Evolutionary conservation across 2,113 vertebrate species (phyloP).

Genomic region (Epinephelus lanceolatus): DNA sequence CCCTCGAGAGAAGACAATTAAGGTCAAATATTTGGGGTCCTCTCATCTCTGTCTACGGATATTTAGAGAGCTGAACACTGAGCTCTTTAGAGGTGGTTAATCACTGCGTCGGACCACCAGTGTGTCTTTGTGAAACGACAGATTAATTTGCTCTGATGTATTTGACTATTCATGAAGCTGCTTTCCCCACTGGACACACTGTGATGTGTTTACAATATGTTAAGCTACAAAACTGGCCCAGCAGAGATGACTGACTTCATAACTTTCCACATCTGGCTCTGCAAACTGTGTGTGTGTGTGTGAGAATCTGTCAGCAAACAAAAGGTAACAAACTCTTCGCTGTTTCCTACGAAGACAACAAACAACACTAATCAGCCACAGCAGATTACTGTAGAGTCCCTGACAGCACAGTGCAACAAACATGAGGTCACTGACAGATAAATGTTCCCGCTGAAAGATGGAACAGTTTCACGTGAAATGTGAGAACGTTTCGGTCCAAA

Average conservation of each 20-base stretch:
- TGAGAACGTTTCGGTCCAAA: background rate
- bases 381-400: background rate
- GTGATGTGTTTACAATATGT: constrained; percentile 53
- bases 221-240: constrained; percentile 26
- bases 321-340: constrained; percentile 12
- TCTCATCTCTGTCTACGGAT: background rate
- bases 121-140: constrained; percentile 10
- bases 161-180: background rate
- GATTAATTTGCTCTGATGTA: background rate
- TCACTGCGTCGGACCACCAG: constrained; percentile 20
- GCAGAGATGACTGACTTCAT: constrained; percentile 47
- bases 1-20: constrained; percentile 23
- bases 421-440: background rate
- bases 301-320: constrained; percentile 17
- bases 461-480: background rate
- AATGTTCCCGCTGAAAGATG: constrained; percentile 2
- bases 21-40: constrained; percentile 24
- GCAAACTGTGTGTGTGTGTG: constrained; percentile 39
- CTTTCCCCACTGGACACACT: constrained; percentile 16
- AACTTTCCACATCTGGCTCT: constrained; percentile 71
- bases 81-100: constrained; percentile 1
- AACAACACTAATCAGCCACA: background rate
- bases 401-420: background rate
- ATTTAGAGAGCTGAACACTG: background rate
- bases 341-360: constrained; percentile 29